Conservation (phyloP, 2,113 vertebrate genomes). For the Silurus glanis region DNA sequence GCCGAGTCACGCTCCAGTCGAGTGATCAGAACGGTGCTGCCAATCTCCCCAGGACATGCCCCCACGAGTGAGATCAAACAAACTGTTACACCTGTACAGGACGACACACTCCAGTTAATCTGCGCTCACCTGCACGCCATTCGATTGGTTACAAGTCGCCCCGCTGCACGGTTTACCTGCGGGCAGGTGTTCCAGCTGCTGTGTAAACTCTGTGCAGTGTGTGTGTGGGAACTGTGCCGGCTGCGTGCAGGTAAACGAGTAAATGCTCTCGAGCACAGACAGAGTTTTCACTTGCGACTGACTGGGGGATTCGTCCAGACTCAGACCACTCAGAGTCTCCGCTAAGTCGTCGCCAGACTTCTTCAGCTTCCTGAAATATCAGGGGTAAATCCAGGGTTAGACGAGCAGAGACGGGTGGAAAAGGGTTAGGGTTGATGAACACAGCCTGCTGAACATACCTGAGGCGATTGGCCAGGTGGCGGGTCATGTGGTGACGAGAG, state of each 20-base stretch:
- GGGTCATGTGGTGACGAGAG: slow-evolving; percentile 80
- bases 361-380: slow-evolving; percentile 76
- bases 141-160: no score
- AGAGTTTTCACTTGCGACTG: slow-evolving; percentile 57
- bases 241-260: slow-evolving; percentile 70
- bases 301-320: slow-evolving; percentile 64
- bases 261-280: slow-evolving; percentile 73
- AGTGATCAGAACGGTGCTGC: slow-evolving; percentile 77
- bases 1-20: slow-evolving; percentile 74
- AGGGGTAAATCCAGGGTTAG: background rate
- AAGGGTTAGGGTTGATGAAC: background rate
- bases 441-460: slow-evolving; percentile 66
- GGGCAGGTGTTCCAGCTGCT: slow-evolving; percentile 76
- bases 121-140: no score
- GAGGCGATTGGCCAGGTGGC: slow-evolving; percentile 75
- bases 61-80: slow-evolving; percentile 79
- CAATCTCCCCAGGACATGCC: slow-evolving; percentile 66
- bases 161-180: slow-evolving; percentile 63
- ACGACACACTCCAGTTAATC: background rate
- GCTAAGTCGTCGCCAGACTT: slow-evolving; percentile 67
- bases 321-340: slow-evolving; percentile 73
- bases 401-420: background rate
- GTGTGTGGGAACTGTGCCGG: slow-evolving; percentile 61
- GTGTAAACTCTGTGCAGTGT: slow-evolving; percentile 68
- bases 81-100: slow-evolving; percentile 75